Evolutionary conservation across 2,797 vertebrate species (phyloP).

Genomic region (Melanotaenia maccullochi): DNA sequence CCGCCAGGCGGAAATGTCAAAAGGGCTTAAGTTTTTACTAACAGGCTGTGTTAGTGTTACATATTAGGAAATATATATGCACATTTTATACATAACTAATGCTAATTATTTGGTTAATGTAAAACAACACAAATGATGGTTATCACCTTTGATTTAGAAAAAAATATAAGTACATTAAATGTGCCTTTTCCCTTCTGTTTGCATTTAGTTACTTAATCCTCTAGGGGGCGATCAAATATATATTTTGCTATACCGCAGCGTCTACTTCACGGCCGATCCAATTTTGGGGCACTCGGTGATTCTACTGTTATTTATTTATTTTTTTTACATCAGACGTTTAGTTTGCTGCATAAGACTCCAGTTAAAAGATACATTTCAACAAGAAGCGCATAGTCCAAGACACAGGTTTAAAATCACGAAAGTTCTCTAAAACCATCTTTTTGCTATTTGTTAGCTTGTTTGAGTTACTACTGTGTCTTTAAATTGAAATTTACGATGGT

Average conservation of each 20-base stretch:
- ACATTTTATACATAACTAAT: not conserved
- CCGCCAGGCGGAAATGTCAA: constrained; percentile 78
- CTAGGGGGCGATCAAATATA: not conserved
- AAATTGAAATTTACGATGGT: constrained; percentile 7
- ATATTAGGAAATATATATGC: constrained; percentile 15
- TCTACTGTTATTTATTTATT: not conserved
- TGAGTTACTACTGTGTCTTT: not conserved
- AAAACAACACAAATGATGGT: not conserved
- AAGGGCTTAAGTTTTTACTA: constrained; percentile 56
- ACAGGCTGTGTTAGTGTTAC: constrained; percentile 34
- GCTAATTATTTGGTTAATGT: not conserved
- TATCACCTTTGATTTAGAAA: not conserved
- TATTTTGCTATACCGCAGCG: not conserved
- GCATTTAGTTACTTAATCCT: not conserved
- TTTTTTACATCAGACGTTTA: not conserved
- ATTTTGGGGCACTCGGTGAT: not conserved
- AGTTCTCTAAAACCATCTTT: not conserved
- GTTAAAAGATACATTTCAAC: not conserved
- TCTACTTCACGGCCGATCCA: not conserved
- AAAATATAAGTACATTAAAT: not conserved
- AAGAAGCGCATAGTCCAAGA: not conserved
- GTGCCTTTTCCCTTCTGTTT: not conserved
- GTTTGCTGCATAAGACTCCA: not conserved
- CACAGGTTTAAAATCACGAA: not conserved
- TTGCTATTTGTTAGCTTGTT: not conserved